Evolutionary conservation across 64 coral and sea anemone species (phyloP).

Genomic region (Cladopsammia gracilis): DNA sequence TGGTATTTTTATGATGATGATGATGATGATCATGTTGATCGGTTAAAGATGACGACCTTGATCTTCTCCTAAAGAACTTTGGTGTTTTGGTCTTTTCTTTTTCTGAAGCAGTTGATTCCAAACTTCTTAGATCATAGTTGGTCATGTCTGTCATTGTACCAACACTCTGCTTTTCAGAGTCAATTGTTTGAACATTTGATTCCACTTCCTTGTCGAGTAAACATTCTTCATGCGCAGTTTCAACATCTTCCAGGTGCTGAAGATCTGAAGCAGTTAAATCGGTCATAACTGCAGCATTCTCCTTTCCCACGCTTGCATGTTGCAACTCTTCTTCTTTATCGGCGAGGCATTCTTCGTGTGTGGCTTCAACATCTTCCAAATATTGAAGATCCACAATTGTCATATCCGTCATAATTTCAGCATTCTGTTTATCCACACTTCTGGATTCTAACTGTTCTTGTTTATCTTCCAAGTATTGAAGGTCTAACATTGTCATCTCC

Average conservation of each 20-base stretch:
- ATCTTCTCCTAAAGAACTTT: not conserved
- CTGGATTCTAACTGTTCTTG: not conserved
- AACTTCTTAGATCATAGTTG: not conserved
- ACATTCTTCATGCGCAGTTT: constrained; percentile 34
- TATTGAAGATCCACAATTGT: not conserved
- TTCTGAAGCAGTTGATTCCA: not conserved
- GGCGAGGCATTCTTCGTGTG: not conserved
- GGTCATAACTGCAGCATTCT: constrained; percentile 35
- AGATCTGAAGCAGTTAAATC: constrained; percentile 39
- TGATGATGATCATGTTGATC: not conserved
- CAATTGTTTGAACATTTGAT: not conserved
- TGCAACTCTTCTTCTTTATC: constrained; percentile 3
- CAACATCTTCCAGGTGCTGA: constrained; percentile 12
- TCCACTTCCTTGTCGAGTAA: constrained; percentile 8
- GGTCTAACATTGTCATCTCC: not conserved
- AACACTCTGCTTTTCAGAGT: not conserved
- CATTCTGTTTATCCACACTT: not conserved
- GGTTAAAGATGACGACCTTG: constrained; percentile 3
- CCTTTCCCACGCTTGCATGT: not conserved
- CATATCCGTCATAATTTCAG: constrained; percentile 29
- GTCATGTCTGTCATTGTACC: constrained; percentile 28
- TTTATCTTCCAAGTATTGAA: not conserved
- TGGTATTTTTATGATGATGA: constrained; percentile 1
- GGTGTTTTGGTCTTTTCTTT: constrained; percentile 3
- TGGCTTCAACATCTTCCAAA: constrained; percentile 6